phyloP scores from a whole-genome alignment of 92 coral and sea anemone genomes.

The Porites lobata region DNA sequence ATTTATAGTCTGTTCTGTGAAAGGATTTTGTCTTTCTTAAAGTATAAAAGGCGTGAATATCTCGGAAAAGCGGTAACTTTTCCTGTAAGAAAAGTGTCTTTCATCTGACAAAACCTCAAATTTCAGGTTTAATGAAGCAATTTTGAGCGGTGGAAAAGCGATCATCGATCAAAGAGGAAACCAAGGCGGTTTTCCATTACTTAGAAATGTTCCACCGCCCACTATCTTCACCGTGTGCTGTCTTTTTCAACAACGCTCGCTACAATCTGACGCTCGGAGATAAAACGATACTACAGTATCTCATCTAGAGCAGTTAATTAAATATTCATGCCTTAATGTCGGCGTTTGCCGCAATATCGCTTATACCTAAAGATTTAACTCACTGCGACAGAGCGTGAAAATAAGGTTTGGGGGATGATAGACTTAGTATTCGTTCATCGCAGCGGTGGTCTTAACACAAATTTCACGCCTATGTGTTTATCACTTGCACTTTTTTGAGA shows the following conservation, averaged over 20 bases:
- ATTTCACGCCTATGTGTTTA: constrained; percentile 14
- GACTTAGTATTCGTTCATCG: constrained; percentile 32
- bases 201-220: constrained; percentile 38
- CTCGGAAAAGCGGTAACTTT: not conserved
- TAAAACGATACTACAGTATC: not conserved
- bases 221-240: not conserved
- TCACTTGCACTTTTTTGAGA: constrained; percentile 36
- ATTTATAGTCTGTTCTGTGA: not conserved
- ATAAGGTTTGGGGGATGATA: not conserved
- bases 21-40: not conserved
- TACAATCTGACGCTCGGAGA: not conserved
- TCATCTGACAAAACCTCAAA: constrained; percentile 10
- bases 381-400: not conserved
- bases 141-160: not conserved
- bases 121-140: constrained; percentile 1
- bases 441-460: not conserved
- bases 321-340: constrained; percentile 39
- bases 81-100: not conserved
- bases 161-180: too few relatives aligned
- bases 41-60: constrained; percentile 18
- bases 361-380: not conserved
- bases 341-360: not conserved
- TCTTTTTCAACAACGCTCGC: constrained; percentile 6
- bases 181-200: not conserved
- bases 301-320: constrained; percentile 34